A percentile compares a stretch with the other conserved stretches of the same genome.
Evolutionary conservation across 2,888 invertebrate genomes (phyloP).

Genomic region (Tiphia femorata): DNA sequence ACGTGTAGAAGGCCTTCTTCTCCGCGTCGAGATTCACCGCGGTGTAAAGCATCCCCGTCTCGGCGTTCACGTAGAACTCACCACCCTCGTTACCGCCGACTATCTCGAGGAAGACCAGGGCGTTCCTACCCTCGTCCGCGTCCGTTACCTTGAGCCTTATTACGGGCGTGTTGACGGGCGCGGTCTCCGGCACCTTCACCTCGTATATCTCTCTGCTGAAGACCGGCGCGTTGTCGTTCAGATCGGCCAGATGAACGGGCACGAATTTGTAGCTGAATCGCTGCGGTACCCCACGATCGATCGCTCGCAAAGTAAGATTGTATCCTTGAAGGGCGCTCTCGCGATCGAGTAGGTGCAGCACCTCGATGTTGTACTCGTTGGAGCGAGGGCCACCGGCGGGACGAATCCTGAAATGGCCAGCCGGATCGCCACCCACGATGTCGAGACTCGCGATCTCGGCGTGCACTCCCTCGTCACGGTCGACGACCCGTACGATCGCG

Average conservation of each 20-base stretch:
- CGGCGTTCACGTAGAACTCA: conserved; percentile 88
- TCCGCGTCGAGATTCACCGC: conserved; percentile 88
- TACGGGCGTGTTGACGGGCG: conserved; percentile 90
- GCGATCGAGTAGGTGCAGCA: conserved; percentile 82
- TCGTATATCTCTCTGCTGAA: conserved; percentile 90
- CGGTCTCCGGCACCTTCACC: conserved; percentile 88
- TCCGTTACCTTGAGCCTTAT: conserved; percentile 89
- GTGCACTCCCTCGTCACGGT: conserved; percentile 86
- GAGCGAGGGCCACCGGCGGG: conserved; percentile 66
- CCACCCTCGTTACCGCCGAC: conserved; percentile 93
- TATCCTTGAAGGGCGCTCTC: conserved; percentile 85
- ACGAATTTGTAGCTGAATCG: conserved; percentile 84
- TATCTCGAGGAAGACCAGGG: conserved; percentile 87
- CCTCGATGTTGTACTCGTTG: conserved; percentile 85
- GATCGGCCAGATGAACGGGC: conserved; percentile 83
- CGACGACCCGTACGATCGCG: conserved; percentile 88
- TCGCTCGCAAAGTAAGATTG: conserved; percentile 87
- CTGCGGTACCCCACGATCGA: conserved; percentile 86
- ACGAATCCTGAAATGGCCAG: conserved; percentile 87
- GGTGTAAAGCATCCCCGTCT: conserved; percentile 91
- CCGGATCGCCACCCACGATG: conserved; percentile 91
- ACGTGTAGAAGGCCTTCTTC: conserved; percentile 83
- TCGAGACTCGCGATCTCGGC: conserved; percentile 86
- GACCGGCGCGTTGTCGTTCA: conserved; percentile 88
- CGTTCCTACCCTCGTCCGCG: conserved; percentile 86